Conservation (phyloP, 1,140 invertebrate genomes). For the Leptonema lineaticorne region DNA sequence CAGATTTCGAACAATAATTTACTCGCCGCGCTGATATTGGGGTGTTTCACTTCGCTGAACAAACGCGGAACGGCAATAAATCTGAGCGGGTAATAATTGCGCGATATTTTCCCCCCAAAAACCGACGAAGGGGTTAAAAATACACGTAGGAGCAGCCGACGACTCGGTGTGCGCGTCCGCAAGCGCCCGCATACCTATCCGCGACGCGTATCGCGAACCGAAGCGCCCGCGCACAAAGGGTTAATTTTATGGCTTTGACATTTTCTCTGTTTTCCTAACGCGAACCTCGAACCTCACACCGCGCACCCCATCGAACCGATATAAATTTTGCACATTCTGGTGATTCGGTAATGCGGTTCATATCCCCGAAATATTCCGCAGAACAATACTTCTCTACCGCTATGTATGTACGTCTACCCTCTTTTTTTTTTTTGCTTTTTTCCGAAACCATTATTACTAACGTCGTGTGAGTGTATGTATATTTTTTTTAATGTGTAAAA, state of each 20-base stretch:
- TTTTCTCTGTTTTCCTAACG: conserved; percentile 39
- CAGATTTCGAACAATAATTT: conserved; percentile 29
- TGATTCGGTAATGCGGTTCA: conserved; percentile 31
- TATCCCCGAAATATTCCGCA: conserved; percentile 1
- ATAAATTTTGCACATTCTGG: conserved; percentile 35
- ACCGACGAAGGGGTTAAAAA: conserved; percentile 37
- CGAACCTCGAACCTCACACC: too few relatives aligned
- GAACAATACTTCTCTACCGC: too few relatives aligned
- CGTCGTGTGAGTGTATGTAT: not conserved
- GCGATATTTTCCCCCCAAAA: too few relatives aligned
- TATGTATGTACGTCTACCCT: not conserved
- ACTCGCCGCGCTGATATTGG: conserved; percentile 33
- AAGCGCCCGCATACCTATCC: conserved; percentile 25
- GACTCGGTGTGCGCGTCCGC: not conserved
- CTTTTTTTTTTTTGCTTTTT: not conserved
- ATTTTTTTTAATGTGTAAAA: conserved; percentile 9
- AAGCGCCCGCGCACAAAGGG: conserved; percentile 37
- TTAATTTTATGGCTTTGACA: conserved; percentile 43
- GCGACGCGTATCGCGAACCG: conserved; percentile 38
- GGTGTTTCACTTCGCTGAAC: conserved; percentile 40
- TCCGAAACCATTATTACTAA: not conserved
- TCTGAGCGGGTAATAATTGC: conserved; percentile 42
- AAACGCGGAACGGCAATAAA: conserved; percentile 43
- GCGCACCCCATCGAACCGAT: too few relatives aligned
- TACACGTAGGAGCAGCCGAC: conserved; percentile 29